Percentiles rank a stretch among this genome's conserved stretches.
Conservation (phyloP, 2,888 invertebrate species). For the Hirtodrosophila histrioides region DNA sequence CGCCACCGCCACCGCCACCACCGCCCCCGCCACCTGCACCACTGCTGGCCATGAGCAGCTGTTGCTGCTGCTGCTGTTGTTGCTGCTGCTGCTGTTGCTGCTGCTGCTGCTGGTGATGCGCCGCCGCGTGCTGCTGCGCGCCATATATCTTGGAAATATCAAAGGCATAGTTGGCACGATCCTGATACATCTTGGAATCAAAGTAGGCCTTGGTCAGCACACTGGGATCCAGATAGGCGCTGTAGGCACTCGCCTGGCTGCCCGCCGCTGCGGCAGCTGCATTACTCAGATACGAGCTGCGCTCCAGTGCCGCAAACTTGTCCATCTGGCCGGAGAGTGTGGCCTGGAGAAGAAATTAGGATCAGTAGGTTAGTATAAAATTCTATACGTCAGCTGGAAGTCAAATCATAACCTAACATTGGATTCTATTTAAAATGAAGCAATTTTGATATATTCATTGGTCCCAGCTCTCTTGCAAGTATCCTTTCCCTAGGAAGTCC, state of each 20-base stretch:
- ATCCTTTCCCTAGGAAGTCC: no score
- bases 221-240: constrained; percentile 84
- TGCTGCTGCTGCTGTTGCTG: constrained; percentile 73
- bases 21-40: constrained; percentile 32
- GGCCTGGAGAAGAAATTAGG: constrained; percentile 55
- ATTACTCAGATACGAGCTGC: constrained; percentile 83
- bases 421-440: no score
- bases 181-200: constrained; percentile 85
- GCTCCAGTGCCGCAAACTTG: constrained; percentile 84
- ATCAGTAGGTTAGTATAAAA: no score
- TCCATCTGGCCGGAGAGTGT: constrained; percentile 84
- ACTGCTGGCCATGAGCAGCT: constrained; percentile 59
- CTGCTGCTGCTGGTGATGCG: constrained; percentile 82
- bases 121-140: constrained; percentile 82
- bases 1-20: constrained; percentile 27
- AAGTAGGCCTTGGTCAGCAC: constrained; percentile 85
- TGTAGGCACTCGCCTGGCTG: constrained; percentile 84
- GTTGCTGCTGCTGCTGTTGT: constrained; percentile 60
- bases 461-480: no score
- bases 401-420: no score
- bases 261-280: constrained; percentile 84
- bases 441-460: no score
- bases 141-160: constrained; percentile 85
- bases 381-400: no score
- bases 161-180: constrained; percentile 85